Percentiles rank a stretch among this genome's conserved stretches.
Conservation (phyloP, 35 echinoderm and acorn worm genomes). For the Apostichopus parvimensis region DNA sequence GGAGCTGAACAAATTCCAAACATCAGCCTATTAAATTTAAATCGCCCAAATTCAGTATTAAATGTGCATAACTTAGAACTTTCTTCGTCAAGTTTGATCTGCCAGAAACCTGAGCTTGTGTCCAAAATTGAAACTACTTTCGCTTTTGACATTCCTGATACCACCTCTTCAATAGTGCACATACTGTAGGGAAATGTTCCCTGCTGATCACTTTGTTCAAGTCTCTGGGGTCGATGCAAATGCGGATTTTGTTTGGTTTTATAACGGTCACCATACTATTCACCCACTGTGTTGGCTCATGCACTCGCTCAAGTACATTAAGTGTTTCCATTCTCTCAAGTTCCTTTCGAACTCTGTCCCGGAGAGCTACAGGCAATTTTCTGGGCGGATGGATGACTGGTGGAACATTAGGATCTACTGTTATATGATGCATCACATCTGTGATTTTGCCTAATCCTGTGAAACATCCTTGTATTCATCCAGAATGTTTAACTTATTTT, state of each 20-base stretch:
- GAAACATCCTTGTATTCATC: background rate
- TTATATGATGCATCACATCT: background rate
- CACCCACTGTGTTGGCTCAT: constrained; percentile 32
- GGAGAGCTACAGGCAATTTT: background rate
- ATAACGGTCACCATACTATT: constrained; percentile 36
- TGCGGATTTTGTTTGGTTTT: constrained; percentile 23
- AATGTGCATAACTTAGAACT: constrained; percentile 26
- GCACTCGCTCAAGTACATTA: background rate
- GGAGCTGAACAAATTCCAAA: constrained; percentile 54
- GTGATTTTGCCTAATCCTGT: background rate
- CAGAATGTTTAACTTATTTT: background rate
- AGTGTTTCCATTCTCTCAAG: background rate
- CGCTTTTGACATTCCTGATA: constrained; percentile 1
- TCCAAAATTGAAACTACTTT: constrained; percentile 24
- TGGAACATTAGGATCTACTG: background rate
- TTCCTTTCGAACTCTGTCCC: background rate
- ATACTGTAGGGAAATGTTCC: constrained; percentile 33
- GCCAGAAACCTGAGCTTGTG: constrained; percentile 27
- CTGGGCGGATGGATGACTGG: constrained; percentile 4
- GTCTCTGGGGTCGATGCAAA: constrained; percentile 34
- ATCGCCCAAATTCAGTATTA: constrained; percentile 23
- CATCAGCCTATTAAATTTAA: constrained; percentile 28
- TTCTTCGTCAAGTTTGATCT: constrained; percentile 21
- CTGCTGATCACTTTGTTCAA: constrained; percentile 20
- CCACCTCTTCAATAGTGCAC: constrained; percentile 8